Conservation (phyloP, 2,113 vertebrate species). For the Dascyllus trimaculatus region DNA sequence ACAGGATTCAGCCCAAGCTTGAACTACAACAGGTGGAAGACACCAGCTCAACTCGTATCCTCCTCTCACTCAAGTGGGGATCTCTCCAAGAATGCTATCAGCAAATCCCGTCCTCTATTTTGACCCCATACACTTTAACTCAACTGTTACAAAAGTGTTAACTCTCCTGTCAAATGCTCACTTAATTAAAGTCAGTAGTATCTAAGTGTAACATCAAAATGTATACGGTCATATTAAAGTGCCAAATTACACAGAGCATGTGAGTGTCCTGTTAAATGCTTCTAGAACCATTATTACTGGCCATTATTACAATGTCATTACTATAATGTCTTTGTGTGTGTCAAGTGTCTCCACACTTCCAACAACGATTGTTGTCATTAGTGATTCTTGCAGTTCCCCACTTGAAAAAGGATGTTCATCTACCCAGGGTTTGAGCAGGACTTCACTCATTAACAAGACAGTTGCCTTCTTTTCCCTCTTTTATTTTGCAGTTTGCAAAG, state of each 20-base stretch:
- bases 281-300: neutral
- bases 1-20: neutral
- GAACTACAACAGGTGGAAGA: slow-evolving; percentile 48
- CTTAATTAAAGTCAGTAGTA: slow-evolving; percentile 18
- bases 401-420: no score
- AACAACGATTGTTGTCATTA: no score
- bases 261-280: neutral
- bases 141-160: neutral
- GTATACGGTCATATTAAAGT: slow-evolving; percentile 12
- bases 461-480: no score
- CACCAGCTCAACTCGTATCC: neutral
- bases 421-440: no score
- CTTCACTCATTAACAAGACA: no score
- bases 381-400: no score
- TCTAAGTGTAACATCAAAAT: neutral
- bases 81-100: slow-evolving; percentile 50
- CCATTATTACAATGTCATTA: slow-evolving; percentile 4
- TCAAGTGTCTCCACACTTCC: no score
- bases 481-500: no score
- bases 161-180: neutral
- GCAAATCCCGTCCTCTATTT: slow-evolving; percentile 69
- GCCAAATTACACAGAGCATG: neutral
- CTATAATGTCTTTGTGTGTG: neutral
- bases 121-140: slow-evolving; percentile 38
- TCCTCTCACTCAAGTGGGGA: slow-evolving; percentile 16